Percentiles rank a stretch among this genome's conserved stretches.
phyloP scores from a whole-genome alignment of 2,888 invertebrate species.

The Nebria salina region DNA sequence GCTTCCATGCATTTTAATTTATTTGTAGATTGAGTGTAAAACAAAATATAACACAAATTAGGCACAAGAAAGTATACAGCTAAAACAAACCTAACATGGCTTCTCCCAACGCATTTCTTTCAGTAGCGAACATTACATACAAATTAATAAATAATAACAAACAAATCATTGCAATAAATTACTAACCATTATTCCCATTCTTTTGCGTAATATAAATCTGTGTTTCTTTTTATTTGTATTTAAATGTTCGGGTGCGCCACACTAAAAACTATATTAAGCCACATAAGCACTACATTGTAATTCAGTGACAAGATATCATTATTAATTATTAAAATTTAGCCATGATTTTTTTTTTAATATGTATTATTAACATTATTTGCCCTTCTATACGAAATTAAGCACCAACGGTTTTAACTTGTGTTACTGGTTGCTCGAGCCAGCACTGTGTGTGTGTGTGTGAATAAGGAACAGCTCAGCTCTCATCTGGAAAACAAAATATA shows the following conservation, averaged over 20 bases:
- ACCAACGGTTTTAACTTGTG: constrained; percentile 47
- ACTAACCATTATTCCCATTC: constrained; percentile 10
- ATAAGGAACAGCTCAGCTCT: constrained; percentile 25
- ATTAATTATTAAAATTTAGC: constrained; percentile 46
- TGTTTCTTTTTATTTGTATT: constrained; percentile 27
- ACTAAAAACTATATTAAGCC: constrained; percentile 46
- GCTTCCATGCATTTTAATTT: too few species aligned
- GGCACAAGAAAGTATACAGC: background rate
- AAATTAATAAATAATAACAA: constrained; percentile 4
- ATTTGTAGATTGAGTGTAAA: too few species aligned
- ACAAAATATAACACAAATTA: background rate
- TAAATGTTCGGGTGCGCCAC: constrained; percentile 41
- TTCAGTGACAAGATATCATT: constrained; percentile 45
- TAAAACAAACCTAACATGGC: background rate
- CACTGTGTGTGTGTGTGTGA: constrained; percentile 37
- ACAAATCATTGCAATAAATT: constrained; percentile 12
- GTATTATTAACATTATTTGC: constrained; percentile 44
- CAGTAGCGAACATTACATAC: background rate
- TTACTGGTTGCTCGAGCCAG: constrained; percentile 40
- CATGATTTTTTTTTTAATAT: constrained; percentile 46
- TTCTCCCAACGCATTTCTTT: background rate
- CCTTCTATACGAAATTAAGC: constrained; percentile 47
- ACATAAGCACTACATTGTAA: constrained; percentile 47
- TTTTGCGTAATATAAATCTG: constrained; percentile 30
- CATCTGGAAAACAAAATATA: constrained; percentile 35